Conservation (phyloP, 2,113 vertebrate genomes). For the Ranitomeya variabilis region DNA sequence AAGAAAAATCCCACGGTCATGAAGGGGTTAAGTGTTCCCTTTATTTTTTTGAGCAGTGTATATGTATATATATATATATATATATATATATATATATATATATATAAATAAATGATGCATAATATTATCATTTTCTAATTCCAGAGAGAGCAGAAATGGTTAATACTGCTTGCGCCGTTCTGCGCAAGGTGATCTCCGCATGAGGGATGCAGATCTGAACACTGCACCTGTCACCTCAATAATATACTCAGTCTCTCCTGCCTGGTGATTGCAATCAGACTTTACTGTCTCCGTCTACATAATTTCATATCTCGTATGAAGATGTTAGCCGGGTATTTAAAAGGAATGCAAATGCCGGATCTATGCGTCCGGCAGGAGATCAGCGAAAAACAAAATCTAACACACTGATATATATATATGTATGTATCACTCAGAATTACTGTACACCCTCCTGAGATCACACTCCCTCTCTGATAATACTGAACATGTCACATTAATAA, state of each 20-base stretch:
- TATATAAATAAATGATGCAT: neutral
- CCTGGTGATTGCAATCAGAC: conserved; percentile 63
- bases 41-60: too few species aligned
- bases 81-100: too few species aligned
- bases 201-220: conserved; percentile 59
- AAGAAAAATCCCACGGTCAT: too few species aligned
- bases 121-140: neutral
- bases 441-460: neutral
- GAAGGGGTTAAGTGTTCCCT: too few species aligned
- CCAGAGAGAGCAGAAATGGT: neutral
- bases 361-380: conserved; percentile 20
- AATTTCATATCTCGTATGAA: conserved; percentile 50
- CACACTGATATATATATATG: neutral
- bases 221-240: conserved; percentile 13
- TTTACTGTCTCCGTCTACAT: conserved; percentile 57
- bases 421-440: neutral
- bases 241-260: conserved; percentile 61
- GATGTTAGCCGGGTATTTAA: conserved; percentile 56
- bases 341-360: conserved; percentile 36
- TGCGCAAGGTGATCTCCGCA: conserved; percentile 45
- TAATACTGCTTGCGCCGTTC: conserved; percentile 15
- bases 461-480: conserved; percentile 26
- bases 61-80: too few species aligned
- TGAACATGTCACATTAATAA: conserved; percentile 47
- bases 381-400: neutral